A percentile compares a stretch with the other conserved stretches of the same genome.
These are phyloP conservation scores for Drosophila mauritiana DNA, from an alignment of 1,140 invertebrate genomes.

Conservation along the genomic window DNA sequence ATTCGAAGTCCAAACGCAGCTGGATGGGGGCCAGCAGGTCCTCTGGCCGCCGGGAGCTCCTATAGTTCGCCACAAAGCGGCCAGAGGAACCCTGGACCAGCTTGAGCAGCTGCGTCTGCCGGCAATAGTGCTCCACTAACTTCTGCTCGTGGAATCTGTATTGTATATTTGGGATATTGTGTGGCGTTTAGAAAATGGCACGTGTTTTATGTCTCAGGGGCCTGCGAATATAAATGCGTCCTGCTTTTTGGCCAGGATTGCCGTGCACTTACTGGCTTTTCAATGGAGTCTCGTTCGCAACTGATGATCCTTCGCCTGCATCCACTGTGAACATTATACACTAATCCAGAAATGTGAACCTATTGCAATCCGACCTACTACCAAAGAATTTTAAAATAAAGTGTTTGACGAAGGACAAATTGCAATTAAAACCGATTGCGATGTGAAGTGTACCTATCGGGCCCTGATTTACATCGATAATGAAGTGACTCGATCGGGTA, in stretches of 20 bases:
- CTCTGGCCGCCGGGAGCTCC: constrained; percentile 45
- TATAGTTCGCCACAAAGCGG: constrained; percentile 49
- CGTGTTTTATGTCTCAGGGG: neutral
- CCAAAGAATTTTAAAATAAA: neutral
- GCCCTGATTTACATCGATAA: neutral
- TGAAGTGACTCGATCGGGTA: no score
- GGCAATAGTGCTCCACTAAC: constrained; percentile 58
- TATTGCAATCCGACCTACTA: neutral
- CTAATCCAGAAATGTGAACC: neutral
- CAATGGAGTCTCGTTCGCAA: neutral
- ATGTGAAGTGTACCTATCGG: neutral
- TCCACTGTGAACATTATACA: constrained; percentile 57
- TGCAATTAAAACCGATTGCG: neutral
- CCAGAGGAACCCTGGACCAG: constrained; percentile 52
- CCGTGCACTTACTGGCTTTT: constrained; percentile 56
- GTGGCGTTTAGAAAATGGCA: neutral
- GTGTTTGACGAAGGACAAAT: neutral
- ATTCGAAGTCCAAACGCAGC: constrained; percentile 62
- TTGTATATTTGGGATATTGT: neutral
- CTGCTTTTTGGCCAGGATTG: neutral
- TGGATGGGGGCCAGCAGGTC: constrained; percentile 62
- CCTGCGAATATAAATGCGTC: neutral
- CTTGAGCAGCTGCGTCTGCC: constrained; percentile 57
- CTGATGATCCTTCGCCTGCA: constrained; percentile 16
- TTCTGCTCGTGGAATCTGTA: constrained; percentile 70